A percentile compares a stretch with the other conserved stretches of the same genome.
Conservation (phyloP, 2,797 vertebrate species). For the Eptatretus atami region DNA sequence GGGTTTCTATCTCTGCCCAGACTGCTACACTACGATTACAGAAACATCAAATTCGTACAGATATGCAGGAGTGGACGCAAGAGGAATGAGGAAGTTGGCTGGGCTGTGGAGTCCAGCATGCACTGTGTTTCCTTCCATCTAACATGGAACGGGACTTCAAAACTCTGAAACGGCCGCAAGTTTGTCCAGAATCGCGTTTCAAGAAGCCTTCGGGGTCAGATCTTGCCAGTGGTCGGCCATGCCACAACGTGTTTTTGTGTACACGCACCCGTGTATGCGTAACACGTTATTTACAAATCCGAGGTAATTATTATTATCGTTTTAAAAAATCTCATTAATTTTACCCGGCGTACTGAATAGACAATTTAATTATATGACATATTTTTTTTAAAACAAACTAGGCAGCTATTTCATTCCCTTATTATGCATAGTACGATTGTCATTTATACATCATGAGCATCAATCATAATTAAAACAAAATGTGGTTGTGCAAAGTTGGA, state of each 20-base stretch:
- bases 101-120: slow-evolving; percentile 39
- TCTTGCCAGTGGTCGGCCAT: slow-evolving; percentile 8
- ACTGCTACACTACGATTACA: slow-evolving; percentile 23
- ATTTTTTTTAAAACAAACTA: too few species aligned
- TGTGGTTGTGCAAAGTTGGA: too few species aligned
- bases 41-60: slow-evolving; percentile 18
- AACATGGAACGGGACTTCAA: slow-evolving; percentile 19
- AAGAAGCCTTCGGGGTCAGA: slow-evolving; percentile 29
- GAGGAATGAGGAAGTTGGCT: slow-evolving; percentile 21
- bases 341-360: too few species aligned
- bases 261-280: slow-evolving; percentile 25
- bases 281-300: background rate
- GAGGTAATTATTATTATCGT: background rate
- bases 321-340: background rate
- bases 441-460: too few species aligned
- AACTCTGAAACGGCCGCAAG: slow-evolving; percentile 12
- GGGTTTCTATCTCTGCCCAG: slow-evolving; percentile 48
- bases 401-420: too few species aligned
- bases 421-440: too few species aligned
- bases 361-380: too few species aligned
- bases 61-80: slow-evolving; percentile 17
- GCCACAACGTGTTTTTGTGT: slow-evolving; percentile 30
- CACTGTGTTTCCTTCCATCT: slow-evolving; percentile 61
- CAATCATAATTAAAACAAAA: too few species aligned
- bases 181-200: slow-evolving; percentile 27